These are phyloP conservation scores for Poliocrania exsul DNA, from an alignment of 2,797 vertebrate species.

Conservation along the genomic window DNA sequence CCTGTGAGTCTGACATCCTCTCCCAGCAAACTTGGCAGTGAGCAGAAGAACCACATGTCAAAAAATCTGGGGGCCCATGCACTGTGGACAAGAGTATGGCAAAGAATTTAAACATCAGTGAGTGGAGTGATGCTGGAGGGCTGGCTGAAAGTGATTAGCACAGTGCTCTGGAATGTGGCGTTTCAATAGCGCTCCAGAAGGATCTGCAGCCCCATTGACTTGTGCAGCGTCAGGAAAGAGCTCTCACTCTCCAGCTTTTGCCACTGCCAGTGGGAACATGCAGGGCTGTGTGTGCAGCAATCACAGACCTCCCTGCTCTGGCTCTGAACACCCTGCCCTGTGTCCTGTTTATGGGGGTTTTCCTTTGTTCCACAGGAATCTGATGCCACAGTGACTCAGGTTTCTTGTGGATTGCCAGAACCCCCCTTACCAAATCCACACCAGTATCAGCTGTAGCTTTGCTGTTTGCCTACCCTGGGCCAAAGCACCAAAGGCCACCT, in stretches of 20 bases:
- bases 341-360: rapidly evolving
- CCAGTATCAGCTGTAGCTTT: rapidly evolving
- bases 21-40: conserved; percentile 26
- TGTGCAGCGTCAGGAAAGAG: conserved; percentile 4
- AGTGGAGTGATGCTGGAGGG: conserved; percentile 7
- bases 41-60: conserved; percentile 24
- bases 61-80: conserved; percentile 13
- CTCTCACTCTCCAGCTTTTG: background rate
- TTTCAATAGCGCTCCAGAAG: conserved; percentile 43
- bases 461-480: background rate
- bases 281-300: rapidly evolving
- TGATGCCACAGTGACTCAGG: background rate
- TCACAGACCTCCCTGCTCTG: background rate
- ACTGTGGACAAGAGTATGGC: conserved; percentile 21
- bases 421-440: background rate
- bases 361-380: background rate
- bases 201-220: conserved; percentile 38
- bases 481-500: background rate
- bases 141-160: conserved; percentile 17
- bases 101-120: conserved; percentile 21
- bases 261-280: background rate
- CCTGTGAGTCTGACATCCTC: conserved; percentile 2
- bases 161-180: conserved; percentile 42
- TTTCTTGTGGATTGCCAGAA: background rate
- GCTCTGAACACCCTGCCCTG: background rate